Percentiles rank a stretch among this genome's conserved stretches.
Conservation (phyloP, 2,797 vertebrate species). For the Octomys mimax region DNA sequence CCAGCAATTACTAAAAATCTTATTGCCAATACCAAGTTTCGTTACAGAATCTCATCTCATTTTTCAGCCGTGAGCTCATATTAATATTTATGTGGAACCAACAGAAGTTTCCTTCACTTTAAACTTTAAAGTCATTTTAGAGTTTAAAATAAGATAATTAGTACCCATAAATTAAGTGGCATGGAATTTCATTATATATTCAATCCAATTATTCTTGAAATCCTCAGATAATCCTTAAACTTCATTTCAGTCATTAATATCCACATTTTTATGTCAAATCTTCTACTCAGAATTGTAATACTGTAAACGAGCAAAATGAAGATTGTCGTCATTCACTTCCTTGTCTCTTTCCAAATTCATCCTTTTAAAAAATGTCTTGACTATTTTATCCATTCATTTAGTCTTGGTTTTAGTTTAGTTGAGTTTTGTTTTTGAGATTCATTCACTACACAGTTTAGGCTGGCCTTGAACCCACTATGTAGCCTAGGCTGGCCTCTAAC, state of each 20-base stretch:
- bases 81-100: constrained; percentile 67
- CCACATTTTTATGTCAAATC: constrained; percentile 22
- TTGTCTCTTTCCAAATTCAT: background rate
- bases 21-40: background rate
- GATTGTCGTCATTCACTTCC: constrained; percentile 1
- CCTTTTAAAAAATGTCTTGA: background rate
- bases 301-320: background rate
- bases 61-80: background rate
- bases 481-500: background rate
- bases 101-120: constrained; percentile 59
- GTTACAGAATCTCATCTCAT: background rate
- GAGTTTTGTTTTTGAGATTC: background rate
- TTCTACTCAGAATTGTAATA: constrained; percentile 36
- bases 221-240: constrained; percentile 50
- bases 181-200: constrained; percentile 67
- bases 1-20: constrained; percentile 21
- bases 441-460: background rate
- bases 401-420: background rate
- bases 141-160: constrained; percentile 71
- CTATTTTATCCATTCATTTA: background rate
- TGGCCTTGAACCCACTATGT: background rate
- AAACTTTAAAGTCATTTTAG: constrained; percentile 70
- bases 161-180: constrained; percentile 63
- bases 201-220: constrained; percentile 67
- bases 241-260: constrained; percentile 33